Conservation (phyloP, 2,888 invertebrate species). For the Leucoma salicis region DNA sequence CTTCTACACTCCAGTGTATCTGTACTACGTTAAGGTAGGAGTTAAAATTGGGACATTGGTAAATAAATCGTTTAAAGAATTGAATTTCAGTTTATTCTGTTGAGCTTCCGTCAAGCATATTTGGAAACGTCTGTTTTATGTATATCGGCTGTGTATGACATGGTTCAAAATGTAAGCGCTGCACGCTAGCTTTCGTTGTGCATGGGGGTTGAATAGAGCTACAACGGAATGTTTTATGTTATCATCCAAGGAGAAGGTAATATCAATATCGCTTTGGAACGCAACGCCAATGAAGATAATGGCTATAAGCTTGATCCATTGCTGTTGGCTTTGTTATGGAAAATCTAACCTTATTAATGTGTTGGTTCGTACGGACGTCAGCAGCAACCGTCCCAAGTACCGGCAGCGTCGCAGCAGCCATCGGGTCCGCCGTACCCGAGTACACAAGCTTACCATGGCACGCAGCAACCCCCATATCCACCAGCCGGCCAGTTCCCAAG, state of each 20-base stretch:
- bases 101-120: conserved; percentile 56
- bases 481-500: conserved; percentile 77
- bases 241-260: conserved; percentile 70
- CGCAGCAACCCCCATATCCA: conserved; percentile 79
- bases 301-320: conserved; percentile 75
- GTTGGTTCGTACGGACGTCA: conserved; percentile 83
- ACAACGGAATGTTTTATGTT: conserved; percentile 69
- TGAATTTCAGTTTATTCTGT: conserved; percentile 43
- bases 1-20: conserved; percentile 46
- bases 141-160: conserved; percentile 67
- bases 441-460: conserved; percentile 81
- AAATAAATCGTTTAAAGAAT: conserved; percentile 26
- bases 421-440: conserved; percentile 78
- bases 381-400: conserved; percentile 82
- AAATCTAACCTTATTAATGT: conserved; percentile 83
- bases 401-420: conserved; percentile 78
- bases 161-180: conserved; percentile 74
- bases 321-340: conserved; percentile 78
- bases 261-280: conserved; percentile 71
- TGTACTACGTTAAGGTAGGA: conserved; percentile 39
- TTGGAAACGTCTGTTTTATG: conserved; percentile 56
- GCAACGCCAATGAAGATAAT: conserved; percentile 68
- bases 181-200: conserved; percentile 82
- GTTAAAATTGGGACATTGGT: conserved; percentile 35
- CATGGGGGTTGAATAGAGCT: conserved; percentile 78